These are phyloP conservation scores for Arrhamphus sclerolepis DNA, from an alignment of 2,797 vertebrate genomes.

Conservation along the genomic window DNA sequence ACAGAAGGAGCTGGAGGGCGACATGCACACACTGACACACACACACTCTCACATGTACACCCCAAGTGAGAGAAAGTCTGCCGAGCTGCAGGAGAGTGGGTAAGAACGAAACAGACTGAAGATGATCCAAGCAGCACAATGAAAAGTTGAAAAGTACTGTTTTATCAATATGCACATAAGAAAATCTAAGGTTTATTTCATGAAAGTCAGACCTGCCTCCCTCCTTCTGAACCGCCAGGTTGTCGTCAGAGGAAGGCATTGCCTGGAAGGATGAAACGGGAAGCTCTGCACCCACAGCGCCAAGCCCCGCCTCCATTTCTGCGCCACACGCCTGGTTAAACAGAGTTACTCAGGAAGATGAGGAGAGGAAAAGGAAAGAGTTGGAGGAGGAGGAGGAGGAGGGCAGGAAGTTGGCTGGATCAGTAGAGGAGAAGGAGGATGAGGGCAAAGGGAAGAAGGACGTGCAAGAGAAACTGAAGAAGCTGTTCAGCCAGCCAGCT, in stretches of 20 bases:
- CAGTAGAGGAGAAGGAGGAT: slow-evolving; percentile 50
- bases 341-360: slow-evolving; percentile 87
- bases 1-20: slow-evolving; percentile 88
- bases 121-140: neutral
- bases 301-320: slow-evolving; percentile 57
- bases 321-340: slow-evolving; percentile 81
- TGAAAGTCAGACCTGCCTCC: neutral
- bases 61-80: slow-evolving; percentile 79
- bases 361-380: slow-evolving; percentile 80
- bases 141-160: no score
- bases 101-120: slow-evolving; percentile 54
- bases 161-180: no score
- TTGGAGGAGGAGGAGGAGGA: slow-evolving; percentile 62
- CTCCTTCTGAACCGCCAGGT: slow-evolving; percentile 46
- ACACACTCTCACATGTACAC: slow-evolving; percentile 62
- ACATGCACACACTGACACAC: slow-evolving; percentile 69
- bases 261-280: slow-evolving; percentile 75
- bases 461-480: slow-evolving; percentile 87
- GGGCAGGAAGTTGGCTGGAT: slow-evolving; percentile 25
- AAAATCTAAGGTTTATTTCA: no score
- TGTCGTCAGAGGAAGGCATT: slow-evolving; percentile 66
- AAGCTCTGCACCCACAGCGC: slow-evolving; percentile 43
- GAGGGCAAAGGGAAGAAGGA: slow-evolving; percentile 83
- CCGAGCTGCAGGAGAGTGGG: slow-evolving; percentile 89
- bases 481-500: slow-evolving; percentile 86